These are phyloP conservation scores for Phrynocephalus guinanensis DNA, from an alignment of 2,797 vertebrate genomes.

Conservation along the genomic window DNA sequence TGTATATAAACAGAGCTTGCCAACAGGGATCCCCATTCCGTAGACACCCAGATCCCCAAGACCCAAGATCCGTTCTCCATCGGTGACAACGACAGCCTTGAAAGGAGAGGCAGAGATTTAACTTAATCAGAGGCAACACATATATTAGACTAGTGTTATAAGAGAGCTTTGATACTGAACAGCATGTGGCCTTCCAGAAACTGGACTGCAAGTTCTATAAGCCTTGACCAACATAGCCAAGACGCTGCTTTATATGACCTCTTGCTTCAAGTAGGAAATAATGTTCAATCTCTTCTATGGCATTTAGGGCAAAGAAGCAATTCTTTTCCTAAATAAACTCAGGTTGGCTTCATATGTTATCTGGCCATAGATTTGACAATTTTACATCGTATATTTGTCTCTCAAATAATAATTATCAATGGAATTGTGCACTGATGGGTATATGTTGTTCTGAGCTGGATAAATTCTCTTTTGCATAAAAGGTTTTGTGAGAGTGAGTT, in stretches of 20 bases:
- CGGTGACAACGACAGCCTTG: slow-evolving; percentile 96
- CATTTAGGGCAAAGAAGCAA: neutral
- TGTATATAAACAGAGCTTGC: slow-evolving; percentile 95
- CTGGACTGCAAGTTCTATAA: too few relatives aligned
- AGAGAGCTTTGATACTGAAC: rapidly evolving
- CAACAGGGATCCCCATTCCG: slow-evolving; percentile 97
- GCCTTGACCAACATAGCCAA: too few relatives aligned
- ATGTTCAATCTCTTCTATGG: too few relatives aligned
- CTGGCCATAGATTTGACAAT: neutral
- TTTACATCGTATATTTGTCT: too few relatives aligned
- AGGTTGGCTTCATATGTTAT: neutral
- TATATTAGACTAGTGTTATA: neutral
- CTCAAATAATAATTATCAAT: too few relatives aligned
- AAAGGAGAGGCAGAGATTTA: slow-evolving; percentile 21
- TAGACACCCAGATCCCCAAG: slow-evolving; percentile 97
- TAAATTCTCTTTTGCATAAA: too few relatives aligned
- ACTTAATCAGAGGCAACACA: neutral
- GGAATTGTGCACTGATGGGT: too few relatives aligned
- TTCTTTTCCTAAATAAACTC: neutral
- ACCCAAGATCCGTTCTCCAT: slow-evolving; percentile 96
- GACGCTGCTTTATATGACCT: neutral
- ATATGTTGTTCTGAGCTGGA: too few relatives aligned
- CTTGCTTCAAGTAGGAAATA: neutral
- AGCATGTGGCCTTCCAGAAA: too few relatives aligned
- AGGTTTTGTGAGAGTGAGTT: too few relatives aligned